Percentiles rank a stretch among this genome's conserved stretches.
These are phyloP conservation scores for Drosophila bocqueti DNA, from an alignment of 1,140 invertebrate genomes.

Conservation along the genomic window DNA sequence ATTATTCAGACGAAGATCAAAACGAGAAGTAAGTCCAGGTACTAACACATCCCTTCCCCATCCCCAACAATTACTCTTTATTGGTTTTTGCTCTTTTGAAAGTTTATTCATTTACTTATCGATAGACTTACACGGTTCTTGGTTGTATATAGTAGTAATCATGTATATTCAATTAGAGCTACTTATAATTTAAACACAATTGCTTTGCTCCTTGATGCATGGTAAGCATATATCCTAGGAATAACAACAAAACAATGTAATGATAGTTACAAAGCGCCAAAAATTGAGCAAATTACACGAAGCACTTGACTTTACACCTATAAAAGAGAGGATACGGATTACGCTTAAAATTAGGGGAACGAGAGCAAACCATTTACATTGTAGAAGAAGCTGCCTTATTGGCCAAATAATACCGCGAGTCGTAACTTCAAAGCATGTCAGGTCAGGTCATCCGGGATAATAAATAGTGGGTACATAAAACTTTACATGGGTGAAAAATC, in stretches of 20 bases:
- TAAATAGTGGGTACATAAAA: conserved; percentile 40
- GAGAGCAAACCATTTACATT: conserved; percentile 71
- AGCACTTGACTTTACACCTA: conserved; percentile 68
- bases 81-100: conserved; percentile 41
- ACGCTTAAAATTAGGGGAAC: conserved; percentile 33
- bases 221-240: conserved; percentile 24
- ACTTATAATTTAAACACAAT: conserved; percentile 77
- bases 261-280: conserved; percentile 72
- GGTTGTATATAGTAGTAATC: conserved; percentile 46
- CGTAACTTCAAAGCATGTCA: conserved; percentile 20
- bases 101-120: conserved; percentile 64
- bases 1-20: background rate
- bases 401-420: conserved; percentile 43
- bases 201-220: conserved; percentile 69
- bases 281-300: conserved; percentile 81
- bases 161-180: conserved; percentile 69
- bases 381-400: conserved; percentile 37
- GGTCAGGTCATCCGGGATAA: conserved; percentile 15
- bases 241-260: conserved; percentile 46
- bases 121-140: conserved; percentile 59
- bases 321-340: conserved; percentile 14
- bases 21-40: background rate
- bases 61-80: background rate
- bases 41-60: too few species aligned
- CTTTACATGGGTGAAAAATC: conserved; percentile 50